Evolutionary conservation across 1,140 invertebrate species (phyloP), one percentile per base, ranked within the genome.

Genomic region (Pararge aegeria): DNA sequence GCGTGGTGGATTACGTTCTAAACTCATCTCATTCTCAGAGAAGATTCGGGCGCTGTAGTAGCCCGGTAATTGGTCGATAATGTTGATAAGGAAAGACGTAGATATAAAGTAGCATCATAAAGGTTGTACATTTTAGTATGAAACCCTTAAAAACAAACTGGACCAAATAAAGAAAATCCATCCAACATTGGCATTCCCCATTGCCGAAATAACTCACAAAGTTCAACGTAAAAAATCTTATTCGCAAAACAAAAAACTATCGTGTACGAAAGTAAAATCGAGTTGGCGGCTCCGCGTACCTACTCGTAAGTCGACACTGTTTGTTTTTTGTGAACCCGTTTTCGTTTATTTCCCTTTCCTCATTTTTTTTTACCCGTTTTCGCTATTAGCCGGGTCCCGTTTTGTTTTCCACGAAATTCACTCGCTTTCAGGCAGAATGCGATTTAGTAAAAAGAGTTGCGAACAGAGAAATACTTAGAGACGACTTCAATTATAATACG

Each of bases 361-460:
- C 37, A 18, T 20, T 44, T 62, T 69, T 53, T 55, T 50, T 52
- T 46, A 38, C 49, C 55, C 64, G 51, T 68, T 59, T 55, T 61
- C 55, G 60, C 51, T 46, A 61, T 61, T 68, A 62, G 56, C 51
- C 50, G 30, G 58, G 13, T 51, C 24, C 56, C 54, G 56, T 75
- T 68, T 71, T 72, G 68, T 77, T 75, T 78, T 73, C 70, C 70
- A 66, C 70, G 70, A 80, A 77, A 66, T 75, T 75, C 68, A 64
- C 61, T 58, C 63, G 67, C 59, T 65, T 62, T 66, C 57, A 63
- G 58, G 27, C 55, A 27, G 64, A 54, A 55, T 68, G 49, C 66
- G 73, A 74, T 76, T 75, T 68, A 71, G 63, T 64, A 68, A 75
- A 73, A 69, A 68, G 61, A 61, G 63, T 64, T 49, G 19, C 7